Evolutionary conservation across 2,113 vertebrate genomes (phyloP).

Genomic region (Tauraco erythrolophus): DNA sequence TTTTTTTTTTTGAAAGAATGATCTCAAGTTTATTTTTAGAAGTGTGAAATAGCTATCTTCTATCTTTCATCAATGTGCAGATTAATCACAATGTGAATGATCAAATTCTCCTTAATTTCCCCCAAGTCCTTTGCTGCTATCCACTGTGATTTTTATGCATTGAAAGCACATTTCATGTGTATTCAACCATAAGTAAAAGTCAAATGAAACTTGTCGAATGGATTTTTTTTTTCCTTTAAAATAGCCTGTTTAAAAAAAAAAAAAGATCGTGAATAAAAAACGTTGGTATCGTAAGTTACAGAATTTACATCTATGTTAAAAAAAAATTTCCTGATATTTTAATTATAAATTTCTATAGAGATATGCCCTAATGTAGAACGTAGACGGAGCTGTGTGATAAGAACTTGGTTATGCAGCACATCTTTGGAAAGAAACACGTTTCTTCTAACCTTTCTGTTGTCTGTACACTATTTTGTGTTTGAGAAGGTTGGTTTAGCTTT

Average conservation of each 20-base stretch:
- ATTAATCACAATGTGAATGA: slow-evolving; percentile 84
- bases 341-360: slow-evolving; percentile 12
- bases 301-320: slow-evolving; percentile 39
- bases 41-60: slow-evolving; percentile 77
- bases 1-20: slow-evolving; percentile 67
- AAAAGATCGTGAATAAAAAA: background rate
- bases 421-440: slow-evolving; percentile 17
- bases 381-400: slow-evolving; percentile 42
- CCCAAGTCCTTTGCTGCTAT: slow-evolving; percentile 84
- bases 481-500: slow-evolving; percentile 16
- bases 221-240: slow-evolving; percentile 45
- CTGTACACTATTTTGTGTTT: slow-evolving; percentile 34
- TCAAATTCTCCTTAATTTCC: slow-evolving; percentile 72
- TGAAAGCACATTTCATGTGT: slow-evolving; percentile 86
- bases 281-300: slow-evolving; percentile 28
- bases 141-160: slow-evolving; percentile 89
- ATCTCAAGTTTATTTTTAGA: slow-evolving; percentile 71
- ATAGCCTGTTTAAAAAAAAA: slow-evolving; percentile 31
- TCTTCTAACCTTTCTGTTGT: slow-evolving; percentile 58
- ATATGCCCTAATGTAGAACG: background rate
- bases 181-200: slow-evolving; percentile 75
- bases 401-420: slow-evolving; percentile 38
- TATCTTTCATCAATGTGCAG: slow-evolving; percentile 78
- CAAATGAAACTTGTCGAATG: slow-evolving; percentile 72
- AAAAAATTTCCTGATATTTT: background rate